These are phyloP conservation scores for Oppia nitens DNA, from an alignment of 1,140 invertebrate genomes.

Conservation along the genomic window DNA sequence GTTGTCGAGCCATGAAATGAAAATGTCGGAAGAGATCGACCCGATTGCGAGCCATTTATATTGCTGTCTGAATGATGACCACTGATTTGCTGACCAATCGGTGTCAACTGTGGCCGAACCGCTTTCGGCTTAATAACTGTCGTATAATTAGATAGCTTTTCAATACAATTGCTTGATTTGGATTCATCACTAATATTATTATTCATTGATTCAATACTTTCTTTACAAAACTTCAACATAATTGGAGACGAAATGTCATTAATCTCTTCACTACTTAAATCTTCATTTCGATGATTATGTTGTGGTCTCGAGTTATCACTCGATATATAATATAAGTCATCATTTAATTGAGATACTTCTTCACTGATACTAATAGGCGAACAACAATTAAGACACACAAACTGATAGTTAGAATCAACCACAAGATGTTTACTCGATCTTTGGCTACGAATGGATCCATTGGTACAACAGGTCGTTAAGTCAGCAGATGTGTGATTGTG, in stretches of 20 bases:
- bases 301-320: neutral
- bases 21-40: conserved; percentile 14
- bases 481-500: neutral
- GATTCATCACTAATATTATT: conserved; percentile 13
- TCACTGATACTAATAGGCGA: neutral
- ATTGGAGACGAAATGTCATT: neutral
- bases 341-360: neutral
- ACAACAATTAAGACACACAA: neutral
- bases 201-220: neutral
- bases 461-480: neutral
- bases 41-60: conserved; percentile 4
- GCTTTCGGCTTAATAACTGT: conserved; percentile 20
- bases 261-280: too few relatives aligned
- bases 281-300: neutral
- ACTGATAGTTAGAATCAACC: neutral
- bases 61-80: conserved; percentile 1
- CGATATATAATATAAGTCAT: neutral
- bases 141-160: conserved; percentile 16
- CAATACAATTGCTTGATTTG: conserved; percentile 16
- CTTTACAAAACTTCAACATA: neutral
- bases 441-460: neutral
- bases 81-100: too few relatives aligned
- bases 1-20: conserved; percentile 15
- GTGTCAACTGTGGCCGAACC: conserved; percentile 16
- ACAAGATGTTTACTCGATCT: neutral